Percentiles rank a stretch among this genome's conserved stretches.
Conservation (phyloP, 2,113 vertebrate genomes). For the Apodemus speciosus region DNA sequence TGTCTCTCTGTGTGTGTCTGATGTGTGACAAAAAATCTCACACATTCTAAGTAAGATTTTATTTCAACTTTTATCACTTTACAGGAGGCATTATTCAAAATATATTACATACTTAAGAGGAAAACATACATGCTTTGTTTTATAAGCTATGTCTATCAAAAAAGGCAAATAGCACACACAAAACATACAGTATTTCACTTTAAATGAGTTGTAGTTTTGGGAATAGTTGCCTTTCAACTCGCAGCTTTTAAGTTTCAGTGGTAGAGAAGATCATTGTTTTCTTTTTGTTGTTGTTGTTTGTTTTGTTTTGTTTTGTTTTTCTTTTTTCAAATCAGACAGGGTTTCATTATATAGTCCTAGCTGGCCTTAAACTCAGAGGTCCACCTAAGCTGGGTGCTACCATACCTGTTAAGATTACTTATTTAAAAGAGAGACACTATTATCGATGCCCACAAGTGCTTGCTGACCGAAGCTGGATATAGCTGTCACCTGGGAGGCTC, state of each 20-base stretch:
- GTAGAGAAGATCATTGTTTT: not conserved
- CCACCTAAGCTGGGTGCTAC: not conserved
- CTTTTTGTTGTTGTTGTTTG: not conserved
- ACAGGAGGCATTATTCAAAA: constrained; percentile 4
- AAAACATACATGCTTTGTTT: not conserved
- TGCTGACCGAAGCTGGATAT: too few relatives aligned
- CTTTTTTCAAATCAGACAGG: not conserved
- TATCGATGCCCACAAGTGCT: too few relatives aligned
- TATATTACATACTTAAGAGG: not conserved
- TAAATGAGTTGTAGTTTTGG: constrained; percentile 23
- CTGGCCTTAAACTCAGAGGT: not conserved
- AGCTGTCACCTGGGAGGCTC: too few relatives aligned
- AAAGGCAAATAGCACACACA: constrained; percentile 17
- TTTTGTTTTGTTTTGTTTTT: not conserved
- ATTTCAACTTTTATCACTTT: not conserved
- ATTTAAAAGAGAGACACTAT: not conserved
- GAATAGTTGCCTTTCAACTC: constrained; percentile 7
- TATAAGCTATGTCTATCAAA: not conserved
- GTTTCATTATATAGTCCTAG: not conserved
- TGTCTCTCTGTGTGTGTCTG: not conserved
- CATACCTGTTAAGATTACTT: not conserved
- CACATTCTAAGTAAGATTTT: constrained; percentile 41
- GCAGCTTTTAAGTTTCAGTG: constrained; percentile 10
- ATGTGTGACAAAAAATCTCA: not conserved
- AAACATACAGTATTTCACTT: constrained; percentile 3